Evolutionary conservation across 2,797 vertebrate species (phyloP), one percentile per base, ranked within the genome.

Genomic region (Iguana delicatissima): DNA sequence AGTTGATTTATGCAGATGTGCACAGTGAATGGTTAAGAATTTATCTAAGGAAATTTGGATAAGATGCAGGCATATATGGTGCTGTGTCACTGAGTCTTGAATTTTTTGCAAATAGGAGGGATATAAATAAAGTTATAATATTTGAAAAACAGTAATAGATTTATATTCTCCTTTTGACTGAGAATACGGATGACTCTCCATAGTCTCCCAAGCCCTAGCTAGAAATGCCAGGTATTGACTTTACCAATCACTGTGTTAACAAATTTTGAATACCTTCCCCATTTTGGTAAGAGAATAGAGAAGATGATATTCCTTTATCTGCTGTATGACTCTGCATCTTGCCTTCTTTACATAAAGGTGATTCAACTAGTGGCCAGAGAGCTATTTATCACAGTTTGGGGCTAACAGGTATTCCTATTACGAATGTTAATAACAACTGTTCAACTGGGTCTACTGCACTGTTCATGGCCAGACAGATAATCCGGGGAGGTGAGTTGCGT

Each of bases 361-460:
- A 99, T 90, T 99, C 99, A 3, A 97, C 99, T 3, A 98, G 96
- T 95, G 99, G 99, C 10, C 99, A 99, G 91, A 97, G 99, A 85
- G 98, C 99, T 7, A 98, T 99, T 95, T 99, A 99, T 95, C 99
- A 99, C 42, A 93, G 98, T 92, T 96, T 99, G 96, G 99, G 99
- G 62, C 93, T 99, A 82, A 98, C 99, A 0, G 99, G 99, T 82
- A 99, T 99, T 96, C 99, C 99, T 92, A 98, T 99, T 87, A 88
- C 98, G 92, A 99, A 99, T 2, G 98, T 99, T 46, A 99, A 99
- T 97, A 99, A 99, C 95, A 99, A 99, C 97, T 99, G 99, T 93
- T 98, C 99, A 87, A 99, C 98, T 0, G 99, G 99, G n/a, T 98
- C 99, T 86, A 99, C 99, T 3, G 99, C 99, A 38, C 97, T 99